Percentiles rank a stretch among this genome's conserved stretches.
phyloP scores from a whole-genome alignment of 2,113 vertebrate genomes.

The Phainopepla nitens region DNA sequence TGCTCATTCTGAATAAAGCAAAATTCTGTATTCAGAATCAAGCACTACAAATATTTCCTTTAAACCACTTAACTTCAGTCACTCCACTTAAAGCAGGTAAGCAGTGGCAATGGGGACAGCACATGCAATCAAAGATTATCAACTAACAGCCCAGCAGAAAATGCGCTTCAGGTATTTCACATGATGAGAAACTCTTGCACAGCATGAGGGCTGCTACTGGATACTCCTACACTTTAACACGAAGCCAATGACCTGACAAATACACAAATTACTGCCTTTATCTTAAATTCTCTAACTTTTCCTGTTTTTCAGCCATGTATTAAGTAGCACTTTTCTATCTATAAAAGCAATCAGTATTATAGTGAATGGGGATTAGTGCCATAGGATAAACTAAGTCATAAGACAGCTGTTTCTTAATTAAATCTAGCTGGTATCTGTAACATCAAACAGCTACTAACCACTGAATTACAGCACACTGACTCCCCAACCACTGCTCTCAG shows the following conservation, averaged over 20 bases:
- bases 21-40: not conserved
- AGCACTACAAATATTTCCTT: not conserved
- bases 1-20: not conserved
- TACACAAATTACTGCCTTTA: not conserved
- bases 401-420: slow-evolving; percentile 43
- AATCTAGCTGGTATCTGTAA: not conserved
- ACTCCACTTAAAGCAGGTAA: not conserved
- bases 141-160: not conserved
- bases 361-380: not conserved
- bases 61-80: not conserved
- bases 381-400: slow-evolving; percentile 2
- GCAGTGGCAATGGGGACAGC: not conserved
- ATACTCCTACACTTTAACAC: not conserved
- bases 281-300: slow-evolving; percentile 14
- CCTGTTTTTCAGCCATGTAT: slow-evolving; percentile 23
- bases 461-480: not conserved
- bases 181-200: not conserved
- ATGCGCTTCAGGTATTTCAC: not conserved
- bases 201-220: not conserved
- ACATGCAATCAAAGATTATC: not conserved
- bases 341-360: slow-evolving; percentile 30
- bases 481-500: not conserved
- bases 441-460: not conserved
- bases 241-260: not conserved
- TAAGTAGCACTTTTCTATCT: slow-evolving; percentile 27